phyloP scores from a whole-genome alignment of 2,113 vertebrate species.

The Pelobates fuscus region DNA sequence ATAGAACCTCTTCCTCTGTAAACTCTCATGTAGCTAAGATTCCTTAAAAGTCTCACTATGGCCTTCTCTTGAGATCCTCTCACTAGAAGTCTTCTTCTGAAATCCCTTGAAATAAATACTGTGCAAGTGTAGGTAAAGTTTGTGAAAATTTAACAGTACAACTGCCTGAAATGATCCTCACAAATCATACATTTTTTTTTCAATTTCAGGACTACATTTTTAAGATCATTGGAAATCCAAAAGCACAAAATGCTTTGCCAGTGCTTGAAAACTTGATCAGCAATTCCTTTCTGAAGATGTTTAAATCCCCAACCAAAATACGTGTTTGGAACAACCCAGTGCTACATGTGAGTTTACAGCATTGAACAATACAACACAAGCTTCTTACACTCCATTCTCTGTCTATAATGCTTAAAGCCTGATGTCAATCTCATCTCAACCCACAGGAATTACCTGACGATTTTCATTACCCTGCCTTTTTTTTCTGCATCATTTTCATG shows the following conservation, averaged over 20 bases:
- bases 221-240: conserved; percentile 76
- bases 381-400: too few species aligned
- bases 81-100: too few species aligned
- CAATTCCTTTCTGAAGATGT: conserved; percentile 74
- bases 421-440: conserved; percentile 15
- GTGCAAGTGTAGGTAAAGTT: too few species aligned
- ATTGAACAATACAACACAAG: too few species aligned
- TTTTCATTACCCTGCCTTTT: accelerated
- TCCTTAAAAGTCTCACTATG: too few species aligned
- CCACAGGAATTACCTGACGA: accelerated
- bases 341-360: neutral
- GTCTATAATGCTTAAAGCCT: too few species aligned
- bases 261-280: conserved; percentile 79
- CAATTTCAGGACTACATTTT: conserved; percentile 70
- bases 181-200: conserved; percentile 5
- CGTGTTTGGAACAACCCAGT: conserved; percentile 75
- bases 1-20: too few species aligned
- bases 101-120: too few species aligned
- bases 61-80: too few species aligned
- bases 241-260: conserved; percentile 77
- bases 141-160: too few species aligned
- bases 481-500: neutral
- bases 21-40: too few species aligned
- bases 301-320: conserved; percentile 65
- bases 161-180: too few species aligned